Evolutionary conservation across 1,140 invertebrate genomes (phyloP), one percentile per base, ranked within the genome.

Genomic region (Drosophila asahinai): DNA sequence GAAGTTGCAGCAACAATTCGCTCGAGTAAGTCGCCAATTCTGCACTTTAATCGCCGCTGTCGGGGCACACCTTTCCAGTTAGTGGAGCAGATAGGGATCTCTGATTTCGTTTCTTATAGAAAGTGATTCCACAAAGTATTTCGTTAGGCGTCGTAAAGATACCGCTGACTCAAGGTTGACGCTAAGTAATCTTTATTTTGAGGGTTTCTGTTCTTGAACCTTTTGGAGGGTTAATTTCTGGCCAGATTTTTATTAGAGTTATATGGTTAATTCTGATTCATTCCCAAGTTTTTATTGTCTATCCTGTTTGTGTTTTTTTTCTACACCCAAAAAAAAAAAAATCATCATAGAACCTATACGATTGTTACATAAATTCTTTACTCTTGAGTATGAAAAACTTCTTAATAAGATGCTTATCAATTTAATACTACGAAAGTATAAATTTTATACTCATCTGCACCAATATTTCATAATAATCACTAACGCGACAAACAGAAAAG

Each of bases 1-100:
- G 71, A 65, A 80, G 67, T 78, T 67, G 72, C 72, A 80, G 58
- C 66, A 75, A 67, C 60, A 89, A 87, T 84, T 90, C 78, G 81
- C 71, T 84, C 67, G 84, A 87, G 84, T 87, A 87, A 87, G 84
- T 87, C 27, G 11, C 30, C 54, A 48, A 55, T 38, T 77, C n/a
- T 57, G 43, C 67, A 57, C 60, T 60, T 14, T 52, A 77, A 22
- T 38, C 19, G 30, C 11, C 36, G 19, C 65, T 2, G 54, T 17
- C n/a, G 65, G 19, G 38, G n/a, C 74, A 42, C 72, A 76, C 74
- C 74, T 67, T 59, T 27, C 52, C 42, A 30, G 47, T 76, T 60
- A 66, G 65, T 64, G 54, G 36, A 66, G 38, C n/a, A 73, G 71
- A 73, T 74, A 74, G 52, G 68, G 40, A 74, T 73, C 67, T 73